Conservation (phyloP, 2,797 vertebrate species). For the Rhinoraja longicauda region DNA sequence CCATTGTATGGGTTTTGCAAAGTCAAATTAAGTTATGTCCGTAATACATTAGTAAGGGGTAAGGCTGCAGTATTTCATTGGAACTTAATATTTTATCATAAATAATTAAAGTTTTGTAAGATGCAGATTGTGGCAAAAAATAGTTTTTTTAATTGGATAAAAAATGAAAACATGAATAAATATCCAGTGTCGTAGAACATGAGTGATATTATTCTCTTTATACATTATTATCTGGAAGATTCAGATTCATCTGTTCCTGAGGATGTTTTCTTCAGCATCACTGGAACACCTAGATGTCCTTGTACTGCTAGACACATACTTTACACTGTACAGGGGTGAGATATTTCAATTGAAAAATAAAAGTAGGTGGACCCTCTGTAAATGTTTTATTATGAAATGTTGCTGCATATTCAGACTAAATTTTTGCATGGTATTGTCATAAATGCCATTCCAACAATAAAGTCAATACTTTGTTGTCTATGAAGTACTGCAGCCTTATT, state of each 20-base stretch:
- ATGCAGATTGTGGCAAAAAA: not conserved
- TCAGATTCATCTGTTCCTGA: slow-evolving; percentile 34
- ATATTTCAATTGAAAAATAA: slow-evolving; percentile 34
- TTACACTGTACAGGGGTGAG: slow-evolving; percentile 33
- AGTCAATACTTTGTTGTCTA: slow-evolving; percentile 21
- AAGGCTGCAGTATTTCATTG: slow-evolving; percentile 34
- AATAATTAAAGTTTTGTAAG: not conserved
- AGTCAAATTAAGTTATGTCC: not conserved
- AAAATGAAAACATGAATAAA: slow-evolving; percentile 29
- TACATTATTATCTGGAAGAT: slow-evolving; percentile 39
- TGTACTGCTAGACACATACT: slow-evolving; percentile 31
- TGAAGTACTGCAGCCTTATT: slow-evolving; percentile 29
- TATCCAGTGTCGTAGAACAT: not conserved
- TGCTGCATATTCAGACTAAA: slow-evolving; percentile 29
- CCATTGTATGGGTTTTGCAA: not conserved
- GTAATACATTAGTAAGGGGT: not conserved
- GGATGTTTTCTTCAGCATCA: slow-evolving; percentile 38
- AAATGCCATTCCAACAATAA: slow-evolving; percentile 31
- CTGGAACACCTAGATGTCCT: slow-evolving; percentile 32
- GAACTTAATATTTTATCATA: slow-evolving; percentile 13
- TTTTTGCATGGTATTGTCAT: slow-evolving; percentile 31
- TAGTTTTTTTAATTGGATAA: not conserved
- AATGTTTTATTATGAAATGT: slow-evolving; percentile 32
- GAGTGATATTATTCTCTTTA: slow-evolving; percentile 33
- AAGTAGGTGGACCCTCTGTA: slow-evolving; percentile 35